Conservation (phyloP, 2,113 vertebrate species). For the Cynocephalus volans region DNA sequence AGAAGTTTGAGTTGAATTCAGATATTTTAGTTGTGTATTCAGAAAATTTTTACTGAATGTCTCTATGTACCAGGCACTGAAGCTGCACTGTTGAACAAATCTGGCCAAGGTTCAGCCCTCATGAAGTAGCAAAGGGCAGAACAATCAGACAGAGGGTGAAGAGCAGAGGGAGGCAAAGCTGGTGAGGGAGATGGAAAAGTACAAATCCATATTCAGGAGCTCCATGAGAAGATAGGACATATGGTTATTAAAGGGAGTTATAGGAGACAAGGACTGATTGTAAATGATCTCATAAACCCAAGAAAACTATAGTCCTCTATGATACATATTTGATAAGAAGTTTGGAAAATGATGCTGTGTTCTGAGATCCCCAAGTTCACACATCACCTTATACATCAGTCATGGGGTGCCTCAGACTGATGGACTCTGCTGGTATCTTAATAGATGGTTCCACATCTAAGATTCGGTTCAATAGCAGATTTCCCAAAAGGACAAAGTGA, state of each 20-base stretch:
- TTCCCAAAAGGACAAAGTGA: background rate
- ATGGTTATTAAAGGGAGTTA: background rate
- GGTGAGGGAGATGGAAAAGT: background rate
- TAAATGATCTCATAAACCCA: background rate
- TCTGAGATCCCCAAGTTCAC: background rate
- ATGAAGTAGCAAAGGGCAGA: background rate
- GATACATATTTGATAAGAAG: background rate
- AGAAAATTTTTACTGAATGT: background rate
- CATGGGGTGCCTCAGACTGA: background rate
- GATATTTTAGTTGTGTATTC: background rate
- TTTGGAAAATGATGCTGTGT: background rate
- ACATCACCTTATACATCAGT: background rate
- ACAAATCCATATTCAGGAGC: background rate
- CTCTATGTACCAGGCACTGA: background rate
- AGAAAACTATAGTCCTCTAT: background rate
- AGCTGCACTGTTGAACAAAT: background rate
- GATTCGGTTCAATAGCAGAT: background rate
- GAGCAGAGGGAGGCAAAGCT: background rate
- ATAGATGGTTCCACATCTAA: slow-evolving; percentile 22
- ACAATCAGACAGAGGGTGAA: background rate
- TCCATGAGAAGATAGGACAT: background rate
- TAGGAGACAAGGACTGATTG: background rate
- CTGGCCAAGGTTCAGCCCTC: fast-evolving
- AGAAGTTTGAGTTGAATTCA: background rate
- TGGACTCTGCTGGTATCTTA: background rate